Base-by-base conservation (phyloP, 2,797 vertebrate species). In the Iguana delicatissima region DNA sequence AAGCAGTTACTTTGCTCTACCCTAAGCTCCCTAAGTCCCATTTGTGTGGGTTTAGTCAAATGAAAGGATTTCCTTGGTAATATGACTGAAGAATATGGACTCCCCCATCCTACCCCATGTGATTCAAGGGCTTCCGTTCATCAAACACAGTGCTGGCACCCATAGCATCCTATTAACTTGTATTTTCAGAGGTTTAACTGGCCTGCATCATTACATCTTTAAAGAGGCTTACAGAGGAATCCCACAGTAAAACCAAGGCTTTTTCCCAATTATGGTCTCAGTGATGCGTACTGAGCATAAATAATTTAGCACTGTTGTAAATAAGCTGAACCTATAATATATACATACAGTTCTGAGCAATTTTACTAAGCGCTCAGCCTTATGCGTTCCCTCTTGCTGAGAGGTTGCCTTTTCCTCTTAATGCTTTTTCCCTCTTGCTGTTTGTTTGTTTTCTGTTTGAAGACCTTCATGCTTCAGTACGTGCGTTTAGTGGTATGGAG, bases 301-400 rank as follows among this genome's bases (percentile, higher is more conserved):
- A 87, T 87, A 82, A 92, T 92, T 87, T 79, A 92, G 64, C 18
- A 42, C 87, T 26, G 2, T 74, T 87, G 72, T 89, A 92, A 92
- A 89, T 92, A 87, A 87, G 18, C 88, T 29, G 50, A 50, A 22
- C 85, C 69, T 72, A 69, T 82, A 86, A 89, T 76, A 77, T 77
- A 87, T 50, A 50, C 50, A 87, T 84, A 86, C 24, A 89, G 46
- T 87, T 77, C n/a, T 72, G 22, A 87, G 32, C 62, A 76, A 73
- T 84, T 89, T 67, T 86, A 76, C 57, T 67, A 57, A 86, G 72
- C 62, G 18, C 50, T 84, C 6, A 29, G 79, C 62, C 38, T 74
- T 89, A 8, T 76, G 50, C 4, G 13, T n/a, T 69, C 76, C 67
- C 59, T 86, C 72, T 77, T 83, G 79, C 91, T 89, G 62, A 89